Evolutionary conservation across 2,888 invertebrate species (phyloP), one percentile per base, ranked within the genome.

Genomic region (Phymatocera aterrima): DNA sequence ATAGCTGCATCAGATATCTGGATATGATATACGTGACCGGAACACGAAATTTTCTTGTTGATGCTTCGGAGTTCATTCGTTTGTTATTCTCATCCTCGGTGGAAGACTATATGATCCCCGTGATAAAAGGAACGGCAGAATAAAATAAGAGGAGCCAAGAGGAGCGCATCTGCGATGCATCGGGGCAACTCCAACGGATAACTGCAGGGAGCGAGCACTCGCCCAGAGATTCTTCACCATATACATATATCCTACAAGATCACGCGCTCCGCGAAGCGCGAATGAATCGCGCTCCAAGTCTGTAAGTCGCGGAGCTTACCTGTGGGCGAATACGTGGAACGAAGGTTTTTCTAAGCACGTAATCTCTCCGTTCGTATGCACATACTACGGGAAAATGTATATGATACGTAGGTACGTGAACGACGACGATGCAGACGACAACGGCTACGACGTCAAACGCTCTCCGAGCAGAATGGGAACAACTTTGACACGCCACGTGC

Each of bases 281-380:
- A 75, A 60, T 40, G 57, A 60, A 75, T 57, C 60, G n/a, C n/a
- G n/a, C n/a, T 40, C 12, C 75, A 75, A 75, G 72, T 72, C 72
- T 51, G 51, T 72, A 72, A 72, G 48, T 72, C 51, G n/a, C n/a
- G 6, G 34, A 48, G 34, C 72, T 51, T 31, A 72, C 10, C n/a
- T n/a, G n/a, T n/a, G 34, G 72, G 72, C 72, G 72, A 72, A 72
- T 51, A 72, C 15, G 18, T 51, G 72, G 48, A 72, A 51, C 34
- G n/a, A 34, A 51, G n/a, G 72, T 68, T 68, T 46, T 68, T 68
- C 68, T 68, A 24, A 24, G 34, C 37, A 5, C 24, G 24, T 68
- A 43, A 46, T 68, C 34, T 8, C 18, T 2, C 0, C n/a, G 18
- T 6, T 43, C 6, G 1, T 43, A 43, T 43, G 12, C 43, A 3